Evolutionary conservation across 2,797 vertebrate genomes (phyloP).

Genomic region (Limosa lapponica): DNA sequence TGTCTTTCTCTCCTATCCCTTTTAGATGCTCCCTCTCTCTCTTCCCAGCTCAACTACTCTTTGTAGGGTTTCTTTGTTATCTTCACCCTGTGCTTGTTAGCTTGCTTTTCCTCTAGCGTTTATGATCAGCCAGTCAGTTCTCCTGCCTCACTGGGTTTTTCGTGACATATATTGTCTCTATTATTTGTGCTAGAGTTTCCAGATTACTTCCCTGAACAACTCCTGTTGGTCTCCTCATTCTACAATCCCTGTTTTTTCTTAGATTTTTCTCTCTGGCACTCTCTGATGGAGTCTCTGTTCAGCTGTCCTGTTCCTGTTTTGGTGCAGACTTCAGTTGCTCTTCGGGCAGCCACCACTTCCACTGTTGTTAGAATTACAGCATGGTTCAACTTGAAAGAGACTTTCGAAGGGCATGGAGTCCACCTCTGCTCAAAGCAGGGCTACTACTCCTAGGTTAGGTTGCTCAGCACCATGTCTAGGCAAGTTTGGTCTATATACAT

Average conservation of each 20-base stretch:
- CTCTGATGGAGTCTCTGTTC: neutral
- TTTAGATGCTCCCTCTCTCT: neutral
- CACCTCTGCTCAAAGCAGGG: neutral
- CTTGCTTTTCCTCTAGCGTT: neutral
- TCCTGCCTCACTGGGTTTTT: neutral
- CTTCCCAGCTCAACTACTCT: neutral
- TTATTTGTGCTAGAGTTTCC: neutral
- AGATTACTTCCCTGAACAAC: neutral
- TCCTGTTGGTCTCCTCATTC: neutral
- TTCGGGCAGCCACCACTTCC: neutral
- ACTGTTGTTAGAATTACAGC: neutral
- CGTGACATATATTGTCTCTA: neutral
- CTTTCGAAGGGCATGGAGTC: neutral
- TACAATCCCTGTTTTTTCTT: neutral
- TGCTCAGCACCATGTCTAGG: neutral
- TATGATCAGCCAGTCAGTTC: neutral
- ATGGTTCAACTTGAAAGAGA: neutral
- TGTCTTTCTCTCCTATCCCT: neutral
- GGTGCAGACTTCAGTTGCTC: accelerated
- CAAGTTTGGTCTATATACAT: neutral
- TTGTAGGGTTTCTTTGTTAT: neutral
- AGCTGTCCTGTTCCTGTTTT: neutral
- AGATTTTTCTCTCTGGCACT: neutral
- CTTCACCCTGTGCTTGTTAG: neutral
- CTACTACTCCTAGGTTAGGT: neutral